Evolutionary conservation across 2,797 vertebrate genomes (phyloP).

Genomic region (Sternarchorhynchus goeldii): DNA sequence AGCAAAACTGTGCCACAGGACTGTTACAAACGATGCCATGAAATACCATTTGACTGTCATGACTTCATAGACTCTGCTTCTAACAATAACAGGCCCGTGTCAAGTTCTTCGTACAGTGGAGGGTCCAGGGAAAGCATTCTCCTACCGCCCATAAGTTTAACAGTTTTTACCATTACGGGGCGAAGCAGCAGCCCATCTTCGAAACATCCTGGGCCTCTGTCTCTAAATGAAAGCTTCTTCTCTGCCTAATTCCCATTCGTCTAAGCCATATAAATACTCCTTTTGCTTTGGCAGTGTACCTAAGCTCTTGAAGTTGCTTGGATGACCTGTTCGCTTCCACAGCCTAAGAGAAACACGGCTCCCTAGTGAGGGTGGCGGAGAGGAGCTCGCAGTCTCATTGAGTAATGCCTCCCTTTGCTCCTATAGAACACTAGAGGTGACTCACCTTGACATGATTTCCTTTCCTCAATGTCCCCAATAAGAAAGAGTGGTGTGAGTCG

Average conservation of each 20-base stretch:
- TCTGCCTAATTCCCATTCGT: conserved; percentile 22
- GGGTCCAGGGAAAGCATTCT: background rate
- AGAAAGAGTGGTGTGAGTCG: conserved; percentile 18
- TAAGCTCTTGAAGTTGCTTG: conserved; percentile 26
- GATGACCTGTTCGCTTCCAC: conserved; percentile 20
- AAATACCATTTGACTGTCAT: conserved; percentile 20
- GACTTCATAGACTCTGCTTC: background rate
- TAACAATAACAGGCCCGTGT: background rate
- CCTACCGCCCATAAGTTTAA: conserved; percentile 17
- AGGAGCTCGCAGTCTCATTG: conserved; percentile 30
- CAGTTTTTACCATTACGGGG: background rate
- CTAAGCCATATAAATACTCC: conserved; percentile 13
- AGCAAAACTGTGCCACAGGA: background rate
- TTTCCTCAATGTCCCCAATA: conserved; percentile 36
- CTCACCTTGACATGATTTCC: conserved; percentile 57
- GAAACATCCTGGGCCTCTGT: conserved; percentile 27
- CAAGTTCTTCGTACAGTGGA: background rate
- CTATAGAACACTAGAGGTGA: conserved; percentile 46
- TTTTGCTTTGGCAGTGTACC: background rate
- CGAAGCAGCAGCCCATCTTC: conserved; percentile 6
- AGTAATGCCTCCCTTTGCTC: conserved; percentile 46
- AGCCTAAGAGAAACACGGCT: conserved; percentile 22
- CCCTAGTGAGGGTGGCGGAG: conserved; percentile 7
- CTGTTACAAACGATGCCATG: conserved; percentile 6
- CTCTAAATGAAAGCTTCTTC: conserved; percentile 30